A percentile compares a stretch with the other conserved stretches of the same genome.
phyloP scores from a whole-genome alignment of 2,888 invertebrate genomes.

The Saturnia japonica region DNA sequence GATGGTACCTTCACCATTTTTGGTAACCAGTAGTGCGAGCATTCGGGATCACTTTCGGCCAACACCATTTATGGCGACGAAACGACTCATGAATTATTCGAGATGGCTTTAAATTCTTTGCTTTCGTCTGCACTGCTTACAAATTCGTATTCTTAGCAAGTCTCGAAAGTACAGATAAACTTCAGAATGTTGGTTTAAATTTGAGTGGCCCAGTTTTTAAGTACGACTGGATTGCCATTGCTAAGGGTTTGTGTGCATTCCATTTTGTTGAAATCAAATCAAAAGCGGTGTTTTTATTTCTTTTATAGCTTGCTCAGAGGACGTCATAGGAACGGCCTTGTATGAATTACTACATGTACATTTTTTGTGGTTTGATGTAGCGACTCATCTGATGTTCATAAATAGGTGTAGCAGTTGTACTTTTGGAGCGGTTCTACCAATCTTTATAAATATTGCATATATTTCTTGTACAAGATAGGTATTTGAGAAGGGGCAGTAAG shows the following conservation, averaged over 20 bases:
- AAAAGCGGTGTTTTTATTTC: not conserved
- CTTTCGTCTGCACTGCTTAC: conserved; percentile 14
- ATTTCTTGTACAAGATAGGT: too few relatives aligned
- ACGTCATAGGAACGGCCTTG: not conserved
- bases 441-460: too few relatives aligned
- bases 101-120: conserved; percentile 35
- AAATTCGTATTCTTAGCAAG: conserved; percentile 19
- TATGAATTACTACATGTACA: not conserved
- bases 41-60: conserved; percentile 74
- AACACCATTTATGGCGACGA: conserved; percentile 66
- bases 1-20: conserved; percentile 56
- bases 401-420: too few relatives aligned
- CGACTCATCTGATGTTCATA: too few relatives aligned
- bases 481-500: too few relatives aligned
- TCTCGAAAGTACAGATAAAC: conserved; percentile 12
- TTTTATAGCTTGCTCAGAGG: not conserved
- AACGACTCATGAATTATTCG: conserved; percentile 79
- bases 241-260: not conserved
- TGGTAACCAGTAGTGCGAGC: conserved; percentile 49
- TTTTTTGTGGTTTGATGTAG: not conserved
- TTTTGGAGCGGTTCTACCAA: too few relatives aligned
- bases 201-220: conserved; percentile 8
- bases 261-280: not conserved
- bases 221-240: conserved; percentile 4
- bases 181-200: not conserved